These are phyloP conservation scores for Acronicta alni DNA, from an alignment of 2,888 invertebrate species.

Conservation along the genomic window DNA sequence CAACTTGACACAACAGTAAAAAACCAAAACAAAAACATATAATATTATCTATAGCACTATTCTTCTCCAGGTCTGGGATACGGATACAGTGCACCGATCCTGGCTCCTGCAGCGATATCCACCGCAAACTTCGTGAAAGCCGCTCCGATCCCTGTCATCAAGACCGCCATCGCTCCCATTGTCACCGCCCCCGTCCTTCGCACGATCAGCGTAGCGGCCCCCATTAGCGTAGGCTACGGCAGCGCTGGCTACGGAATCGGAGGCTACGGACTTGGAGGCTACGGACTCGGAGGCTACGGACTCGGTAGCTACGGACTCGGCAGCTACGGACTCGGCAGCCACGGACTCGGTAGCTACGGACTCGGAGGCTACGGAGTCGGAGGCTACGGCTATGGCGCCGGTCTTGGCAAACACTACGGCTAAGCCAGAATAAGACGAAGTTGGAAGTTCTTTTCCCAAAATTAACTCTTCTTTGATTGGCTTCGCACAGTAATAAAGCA, in stretches of 20 bases:
- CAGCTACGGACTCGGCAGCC: slow-evolving; percentile 18
- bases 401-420: slow-evolving; percentile 30
- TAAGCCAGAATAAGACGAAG: slow-evolving; percentile 39
- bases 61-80: slow-evolving; percentile 49
- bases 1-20: too few relatives aligned
- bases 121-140: slow-evolving; percentile 75
- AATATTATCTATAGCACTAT: not conserved
- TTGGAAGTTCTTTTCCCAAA: slow-evolving; percentile 29
- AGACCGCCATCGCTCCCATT: slow-evolving; percentile 68
- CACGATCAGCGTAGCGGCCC: slow-evolving; percentile 55
- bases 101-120: slow-evolving; percentile 77
- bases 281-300: slow-evolving; percentile 36
- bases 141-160: slow-evolving; percentile 77
- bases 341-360: slow-evolving; percentile 24
- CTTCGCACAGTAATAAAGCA: slow-evolving; percentile 52
- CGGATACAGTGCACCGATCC: slow-evolving; percentile 28
- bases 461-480: slow-evolving; percentile 36
- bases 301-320: slow-evolving; percentile 21
- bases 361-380: slow-evolving; percentile 3
- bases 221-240: slow-evolving; percentile 41
- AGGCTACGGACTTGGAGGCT: slow-evolving; percentile 37
- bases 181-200: slow-evolving; percentile 66
- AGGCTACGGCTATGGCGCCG: slow-evolving; percentile 20
- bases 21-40: too few relatives aligned
- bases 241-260: slow-evolving; percentile 35